Percentiles rank a stretch among this genome's conserved stretches.
These are phyloP conservation scores for Thyatira batis DNA, from an alignment of 2,888 invertebrate species.

Conservation along the genomic window DNA sequence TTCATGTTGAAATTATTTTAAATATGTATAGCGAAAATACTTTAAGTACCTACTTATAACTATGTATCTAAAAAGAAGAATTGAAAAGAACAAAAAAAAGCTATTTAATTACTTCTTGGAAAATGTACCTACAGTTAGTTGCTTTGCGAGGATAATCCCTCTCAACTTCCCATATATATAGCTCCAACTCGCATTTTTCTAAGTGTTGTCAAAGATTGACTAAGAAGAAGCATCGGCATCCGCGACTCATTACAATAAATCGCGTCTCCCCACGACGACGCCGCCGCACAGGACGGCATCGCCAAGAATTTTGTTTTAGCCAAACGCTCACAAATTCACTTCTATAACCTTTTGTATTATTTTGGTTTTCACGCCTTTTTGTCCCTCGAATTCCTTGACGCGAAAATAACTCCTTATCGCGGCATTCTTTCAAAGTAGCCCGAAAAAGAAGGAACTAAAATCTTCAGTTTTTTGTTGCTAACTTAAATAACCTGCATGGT, in stretches of 20 bases:
- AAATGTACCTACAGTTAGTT: too few species aligned
- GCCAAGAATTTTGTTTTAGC: constrained; percentile 80
- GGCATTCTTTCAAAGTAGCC: constrained; percentile 78
- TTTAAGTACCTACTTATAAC: too few species aligned
- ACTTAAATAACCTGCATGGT: constrained; percentile 64
- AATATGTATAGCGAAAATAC: too few species aligned
- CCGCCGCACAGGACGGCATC: constrained; percentile 82
- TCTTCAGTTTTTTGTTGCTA: constrained; percentile 65
- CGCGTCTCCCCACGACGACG: constrained; percentile 54
- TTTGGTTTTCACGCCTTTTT: constrained; percentile 82
- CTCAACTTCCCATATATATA: constrained; percentile 29
- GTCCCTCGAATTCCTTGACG: constrained; percentile 76
- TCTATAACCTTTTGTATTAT: constrained; percentile 79
- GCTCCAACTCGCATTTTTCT: constrained; percentile 57
- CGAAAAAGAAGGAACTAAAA: constrained; percentile 67
- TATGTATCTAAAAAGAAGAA: too few species aligned
- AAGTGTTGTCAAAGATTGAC: constrained; percentile 70
- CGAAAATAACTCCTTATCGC: constrained; percentile 81
- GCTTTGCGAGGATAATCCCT: constrained; percentile 35
- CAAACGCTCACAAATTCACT: constrained; percentile 82
- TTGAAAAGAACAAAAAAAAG: too few species aligned
- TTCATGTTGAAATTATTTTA: too few species aligned
- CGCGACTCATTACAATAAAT: constrained; percentile 78
- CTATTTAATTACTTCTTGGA: too few species aligned
- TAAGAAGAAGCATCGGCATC: constrained; percentile 68